Base-by-base conservation (phyloP, 1,140 invertebrate genomes). In the Drosophila micromelanica region DNA sequence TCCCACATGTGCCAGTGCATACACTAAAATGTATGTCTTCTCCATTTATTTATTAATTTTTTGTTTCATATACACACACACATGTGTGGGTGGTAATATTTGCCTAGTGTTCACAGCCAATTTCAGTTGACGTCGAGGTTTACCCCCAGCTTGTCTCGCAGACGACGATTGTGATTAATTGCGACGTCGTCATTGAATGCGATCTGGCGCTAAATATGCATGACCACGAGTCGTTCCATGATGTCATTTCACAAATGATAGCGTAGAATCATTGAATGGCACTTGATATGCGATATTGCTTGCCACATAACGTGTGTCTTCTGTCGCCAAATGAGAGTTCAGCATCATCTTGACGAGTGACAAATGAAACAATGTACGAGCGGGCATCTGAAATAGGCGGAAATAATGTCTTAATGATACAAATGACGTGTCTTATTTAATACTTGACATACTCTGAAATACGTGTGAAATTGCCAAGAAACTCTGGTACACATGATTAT, bases 321-420 rank as follows among this genome's bases (percentile, higher is more conserved):
- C 43, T 69, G 56, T 69, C 38, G 30, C 40, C 56, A 20, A 45
- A 60, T 7, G 35, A 45, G 17, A 48, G 68, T 40, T 3, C 12
- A 61, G 48, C 45, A 32, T 12, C 32, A 42, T 65, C 71, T 78
- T 52, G 67, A 59, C 56, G 52, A 76, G 57, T 82, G 82, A 78
- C 75, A 84, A 76, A 62, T 55, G 80, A 72, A 61, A 75, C 63
- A 51, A 78, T 78, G 59, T 57, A 43, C 46, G 17, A 46, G 37
- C 61, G 32, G 35, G 48, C 59, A 56, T 67, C 73, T 76, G 61
- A 37, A 67, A 71, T 45, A 79, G 76, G 85, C 84, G 84, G 84
- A 87, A 87, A 87, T 89, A 84, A 87, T 87, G 84, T 73, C 79
- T 87, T 87, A 87, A 87, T 87, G 79, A 89, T 74, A 79, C 69